Evolutionary conservation across 2,797 vertebrate species (phyloP).

Genomic region (Peromyscus melanophrys): DNA sequence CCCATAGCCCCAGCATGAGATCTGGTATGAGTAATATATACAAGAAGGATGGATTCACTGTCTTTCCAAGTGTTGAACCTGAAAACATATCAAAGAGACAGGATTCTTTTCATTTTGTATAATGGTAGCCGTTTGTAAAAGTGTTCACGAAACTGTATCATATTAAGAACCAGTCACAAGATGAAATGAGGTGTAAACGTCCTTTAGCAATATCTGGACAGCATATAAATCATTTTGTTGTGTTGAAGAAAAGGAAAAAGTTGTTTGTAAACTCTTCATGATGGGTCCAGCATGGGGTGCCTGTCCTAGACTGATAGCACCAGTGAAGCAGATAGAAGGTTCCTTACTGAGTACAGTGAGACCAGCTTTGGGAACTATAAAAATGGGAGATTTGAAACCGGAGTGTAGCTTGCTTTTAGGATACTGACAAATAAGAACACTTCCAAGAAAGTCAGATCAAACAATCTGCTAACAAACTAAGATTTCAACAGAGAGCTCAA

Average conservation of each 20-base stretch:
- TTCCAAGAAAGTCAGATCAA: not conserved
- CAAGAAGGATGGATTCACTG: not conserved
- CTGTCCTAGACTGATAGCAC: not conserved
- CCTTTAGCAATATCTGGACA: not conserved
- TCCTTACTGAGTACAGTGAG: not conserved
- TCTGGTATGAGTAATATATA: not conserved
- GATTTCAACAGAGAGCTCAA: not conserved
- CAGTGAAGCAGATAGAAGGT: not conserved
- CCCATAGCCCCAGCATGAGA: not conserved
- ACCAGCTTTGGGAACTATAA: not conserved
- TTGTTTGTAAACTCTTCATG: not conserved
- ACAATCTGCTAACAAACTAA: not conserved
- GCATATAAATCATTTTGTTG: not conserved
- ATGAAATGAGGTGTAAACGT: not conserved
- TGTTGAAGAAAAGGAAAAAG: not conserved
- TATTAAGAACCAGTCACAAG: not conserved
- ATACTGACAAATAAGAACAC: not conserved
- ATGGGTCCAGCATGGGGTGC: no score
- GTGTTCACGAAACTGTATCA: not conserved
- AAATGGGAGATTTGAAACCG: not conserved
- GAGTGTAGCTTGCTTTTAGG: not conserved
- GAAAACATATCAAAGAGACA: not conserved
- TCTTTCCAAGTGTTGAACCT: not conserved
- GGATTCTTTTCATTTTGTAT: no score
- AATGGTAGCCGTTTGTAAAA: not conserved